Conservation (phyloP, 2,113 vertebrate species). For the Epinephelus cyanopodus region DNA sequence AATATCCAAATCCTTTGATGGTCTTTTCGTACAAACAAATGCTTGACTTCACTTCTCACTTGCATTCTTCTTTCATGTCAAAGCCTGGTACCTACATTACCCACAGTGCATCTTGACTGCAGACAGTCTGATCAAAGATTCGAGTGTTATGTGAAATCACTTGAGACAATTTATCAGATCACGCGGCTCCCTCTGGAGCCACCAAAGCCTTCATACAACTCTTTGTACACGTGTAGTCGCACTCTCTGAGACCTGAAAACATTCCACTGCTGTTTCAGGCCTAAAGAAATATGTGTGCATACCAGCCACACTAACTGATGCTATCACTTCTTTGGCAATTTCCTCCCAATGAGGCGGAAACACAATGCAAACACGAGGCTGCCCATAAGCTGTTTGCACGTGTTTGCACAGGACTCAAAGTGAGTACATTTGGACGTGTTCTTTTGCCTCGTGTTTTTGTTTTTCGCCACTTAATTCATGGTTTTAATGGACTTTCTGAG, state of each 20-base stretch:
- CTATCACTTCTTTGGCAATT: slow-evolving; percentile 41
- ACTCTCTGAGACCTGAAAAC: background rate
- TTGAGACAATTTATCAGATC: background rate
- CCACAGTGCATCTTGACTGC: no score
- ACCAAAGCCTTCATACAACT: background rate
- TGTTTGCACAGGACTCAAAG: background rate
- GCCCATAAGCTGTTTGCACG: background rate
- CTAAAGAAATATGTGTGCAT: slow-evolving; percentile 13
- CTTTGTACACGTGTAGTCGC: background rate
- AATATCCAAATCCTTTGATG: no score
- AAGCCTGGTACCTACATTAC: no score
- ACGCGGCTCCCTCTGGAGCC: background rate
- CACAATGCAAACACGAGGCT: background rate
- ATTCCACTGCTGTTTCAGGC: background rate
- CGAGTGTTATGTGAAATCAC: background rate
- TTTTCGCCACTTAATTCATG: no score
- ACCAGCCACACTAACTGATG: slow-evolving; percentile 25
- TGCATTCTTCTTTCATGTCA: no score
- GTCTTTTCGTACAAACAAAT: no score
- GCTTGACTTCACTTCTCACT: no score
- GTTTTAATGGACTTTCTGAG: background rate
- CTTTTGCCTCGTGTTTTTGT: background rate
- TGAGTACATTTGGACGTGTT: background rate
- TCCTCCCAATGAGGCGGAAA: slow-evolving; percentile 57
- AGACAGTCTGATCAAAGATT: no score